Base-by-base conservation (phyloP, 2,888 invertebrate genomes). In the Cenopis cana region DNA sequence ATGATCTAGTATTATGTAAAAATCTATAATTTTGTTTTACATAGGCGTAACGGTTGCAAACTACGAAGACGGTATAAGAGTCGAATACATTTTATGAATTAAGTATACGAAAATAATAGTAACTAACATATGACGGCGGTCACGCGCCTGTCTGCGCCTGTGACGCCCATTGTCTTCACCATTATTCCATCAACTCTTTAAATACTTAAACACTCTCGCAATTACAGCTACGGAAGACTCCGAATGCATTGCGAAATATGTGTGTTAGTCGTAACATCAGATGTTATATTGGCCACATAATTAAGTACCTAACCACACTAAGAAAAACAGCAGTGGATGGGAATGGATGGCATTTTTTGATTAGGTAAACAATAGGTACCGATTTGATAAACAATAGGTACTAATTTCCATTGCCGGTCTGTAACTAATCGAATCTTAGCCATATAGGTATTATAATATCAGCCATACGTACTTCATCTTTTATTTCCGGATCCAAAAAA, bases 101-200 rank as follows among this genome's bases (percentile, higher is more conserved):
- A 11, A 55, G 14, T 29, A 55, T 29, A 55, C 24, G 18, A 20
- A 20, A 24, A 29, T 54, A 38, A 10, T 52, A 17, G n/a, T 36
- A 36, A 33, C 50, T 50, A 17, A 20, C 36, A 36, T 64, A n/a
- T 20, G 38, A n/a, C n/a, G 29, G 24, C 38, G 1, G 20, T n/a
- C 18, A 49, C 62, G 33, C 52, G n/a, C 18, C n/a, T 64, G 62
- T 52, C 41, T 60, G 41, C 41, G 24, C 52, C 36, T 20, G 62
- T 18, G 49, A 14, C 12, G n/a, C n/a, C 50, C 38, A 64, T 64
- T 64, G 62, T 64, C 64, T 52, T 54, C 38, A 38, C 64, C 54
- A 54, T 64, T 38, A 64, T 64, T 54, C 52, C 64, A 50, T 38
- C 52, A 54, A 64, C 52, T 54, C 52, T 38, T 52, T 54, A 54